These are phyloP conservation scores for Oligia fasciuncula DNA, from an alignment of 2,888 invertebrate species.

Conservation along the genomic window DNA sequence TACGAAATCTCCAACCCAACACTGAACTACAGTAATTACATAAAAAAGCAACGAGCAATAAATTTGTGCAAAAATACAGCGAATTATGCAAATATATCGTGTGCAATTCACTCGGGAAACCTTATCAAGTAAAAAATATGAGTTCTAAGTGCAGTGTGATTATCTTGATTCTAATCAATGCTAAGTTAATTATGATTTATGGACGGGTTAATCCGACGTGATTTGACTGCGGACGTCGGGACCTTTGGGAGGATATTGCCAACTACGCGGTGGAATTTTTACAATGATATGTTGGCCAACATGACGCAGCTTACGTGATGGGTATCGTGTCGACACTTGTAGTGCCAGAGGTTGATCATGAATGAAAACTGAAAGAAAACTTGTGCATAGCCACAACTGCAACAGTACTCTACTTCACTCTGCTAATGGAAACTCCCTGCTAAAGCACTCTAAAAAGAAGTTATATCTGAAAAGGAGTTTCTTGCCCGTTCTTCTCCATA, in stretches of 20 bases:
- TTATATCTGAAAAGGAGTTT: too few species aligned
- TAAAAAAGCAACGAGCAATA: slow-evolving; percentile 25
- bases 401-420: neutral
- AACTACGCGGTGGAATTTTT: slow-evolving; percentile 1
- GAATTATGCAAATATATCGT: slow-evolving; percentile 58
- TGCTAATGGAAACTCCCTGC: neutral
- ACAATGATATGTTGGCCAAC: neutral
- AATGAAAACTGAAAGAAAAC: neutral
- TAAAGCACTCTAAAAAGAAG: neutral
- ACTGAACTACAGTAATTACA: slow-evolving; percentile 20
- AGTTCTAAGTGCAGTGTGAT: slow-evolving; percentile 43
- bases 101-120: slow-evolving; percentile 55
- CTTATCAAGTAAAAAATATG: slow-evolving; percentile 51
- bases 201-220: slow-evolving; percentile 38
- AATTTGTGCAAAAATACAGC: slow-evolving; percentile 42
- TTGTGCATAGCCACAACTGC: neutral
- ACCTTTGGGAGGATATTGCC: slow-evolving; percentile 47
- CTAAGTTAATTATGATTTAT: slow-evolving; percentile 65
- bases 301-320: neutral
- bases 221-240: slow-evolving; percentile 29
- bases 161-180: slow-evolving; percentile 55
- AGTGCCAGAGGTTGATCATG: too few species aligned
- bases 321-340: neutral
- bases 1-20: slow-evolving; percentile 1
- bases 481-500: too few species aligned